These are phyloP conservation scores for Muntiacus muntjak DNA, from an alignment of 2,113 vertebrate species.

Conservation along the genomic window DNA sequence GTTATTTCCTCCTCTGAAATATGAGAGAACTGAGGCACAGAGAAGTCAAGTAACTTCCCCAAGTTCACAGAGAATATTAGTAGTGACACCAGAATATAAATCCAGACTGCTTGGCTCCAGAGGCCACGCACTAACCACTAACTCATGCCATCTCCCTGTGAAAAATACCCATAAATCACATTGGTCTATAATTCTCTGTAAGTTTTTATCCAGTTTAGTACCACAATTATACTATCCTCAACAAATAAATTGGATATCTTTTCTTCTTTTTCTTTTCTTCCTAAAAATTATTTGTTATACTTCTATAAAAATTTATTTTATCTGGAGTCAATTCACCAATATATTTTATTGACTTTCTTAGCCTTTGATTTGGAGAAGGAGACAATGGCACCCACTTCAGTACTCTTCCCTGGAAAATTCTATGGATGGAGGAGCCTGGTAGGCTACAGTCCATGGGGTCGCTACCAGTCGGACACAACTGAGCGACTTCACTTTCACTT, in stretches of 20 bases:
- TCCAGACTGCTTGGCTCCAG: not conserved
- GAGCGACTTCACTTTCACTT: too few species aligned
- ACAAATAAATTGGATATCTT: not conserved
- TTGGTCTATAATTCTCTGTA: not conserved
- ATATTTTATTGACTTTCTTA: not conserved
- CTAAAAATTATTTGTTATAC: not conserved
- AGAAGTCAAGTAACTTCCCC: not conserved
- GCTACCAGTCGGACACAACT: too few species aligned
- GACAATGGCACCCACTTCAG: too few species aligned
- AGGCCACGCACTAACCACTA: not conserved
- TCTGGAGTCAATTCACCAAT: not conserved
- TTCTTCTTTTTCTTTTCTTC: not conserved
- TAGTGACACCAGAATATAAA: not conserved
- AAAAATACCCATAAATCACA: not conserved
- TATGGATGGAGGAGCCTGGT: too few species aligned
- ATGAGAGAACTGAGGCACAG: not conserved
- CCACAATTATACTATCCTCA: not conserved
- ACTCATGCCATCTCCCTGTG: not conserved
- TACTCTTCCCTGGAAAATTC: too few species aligned
- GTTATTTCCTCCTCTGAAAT: not conserved
- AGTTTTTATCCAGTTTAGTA: too few species aligned
- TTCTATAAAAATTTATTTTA: not conserved
- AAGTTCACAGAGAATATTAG: not conserved
- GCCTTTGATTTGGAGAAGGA: not conserved
- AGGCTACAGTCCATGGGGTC: too few species aligned